Evolutionary conservation across 92 coral and sea anemone species (phyloP).

Genomic region (Pocillopora meandrina): DNA sequence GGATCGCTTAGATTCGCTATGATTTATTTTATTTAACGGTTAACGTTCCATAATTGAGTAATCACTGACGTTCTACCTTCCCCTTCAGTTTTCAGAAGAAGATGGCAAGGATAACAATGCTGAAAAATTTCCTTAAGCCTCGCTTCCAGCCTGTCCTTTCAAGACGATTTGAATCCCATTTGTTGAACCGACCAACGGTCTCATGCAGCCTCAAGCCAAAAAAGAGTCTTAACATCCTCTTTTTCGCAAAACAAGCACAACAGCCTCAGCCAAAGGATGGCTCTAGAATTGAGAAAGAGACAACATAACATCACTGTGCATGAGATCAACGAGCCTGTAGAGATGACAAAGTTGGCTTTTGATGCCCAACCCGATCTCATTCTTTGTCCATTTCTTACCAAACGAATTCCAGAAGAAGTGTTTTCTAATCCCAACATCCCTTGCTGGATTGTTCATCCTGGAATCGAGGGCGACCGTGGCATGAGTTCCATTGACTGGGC

Average conservation of each 20-base stretch:
- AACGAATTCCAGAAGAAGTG: constrained; percentile 71
- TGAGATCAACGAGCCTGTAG: constrained; percentile 57
- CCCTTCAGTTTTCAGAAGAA: background rate
- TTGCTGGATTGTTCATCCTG: constrained; percentile 87
- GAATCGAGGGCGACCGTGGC: constrained; percentile 86
- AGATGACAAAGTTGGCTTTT: constrained; percentile 50
- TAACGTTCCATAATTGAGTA: too few relatives aligned
- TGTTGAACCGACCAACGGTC: background rate
- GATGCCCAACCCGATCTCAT: constrained; percentile 60
- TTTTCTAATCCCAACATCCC: constrained; percentile 58
- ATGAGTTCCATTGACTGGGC: constrained; percentile 83
- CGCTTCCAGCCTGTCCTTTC: background rate
- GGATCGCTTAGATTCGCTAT: too few relatives aligned
- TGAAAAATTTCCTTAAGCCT: constrained; percentile 22
- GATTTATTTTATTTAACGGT: too few relatives aligned
- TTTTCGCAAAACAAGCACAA: constrained; percentile 75
- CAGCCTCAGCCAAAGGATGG: constrained; percentile 82
- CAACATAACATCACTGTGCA: constrained; percentile 60
- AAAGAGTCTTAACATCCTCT: constrained; percentile 48
- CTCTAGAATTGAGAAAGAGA: constrained; percentile 63
- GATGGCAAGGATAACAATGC: constrained; percentile 21
- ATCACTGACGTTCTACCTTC: too few relatives aligned
- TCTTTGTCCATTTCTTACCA: constrained; percentile 76
- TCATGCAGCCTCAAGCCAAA: background rate
- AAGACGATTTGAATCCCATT: constrained; percentile 26